Base-by-base conservation (phyloP, 2,797 vertebrate species). In the Phyllotis vaccarum region DNA sequence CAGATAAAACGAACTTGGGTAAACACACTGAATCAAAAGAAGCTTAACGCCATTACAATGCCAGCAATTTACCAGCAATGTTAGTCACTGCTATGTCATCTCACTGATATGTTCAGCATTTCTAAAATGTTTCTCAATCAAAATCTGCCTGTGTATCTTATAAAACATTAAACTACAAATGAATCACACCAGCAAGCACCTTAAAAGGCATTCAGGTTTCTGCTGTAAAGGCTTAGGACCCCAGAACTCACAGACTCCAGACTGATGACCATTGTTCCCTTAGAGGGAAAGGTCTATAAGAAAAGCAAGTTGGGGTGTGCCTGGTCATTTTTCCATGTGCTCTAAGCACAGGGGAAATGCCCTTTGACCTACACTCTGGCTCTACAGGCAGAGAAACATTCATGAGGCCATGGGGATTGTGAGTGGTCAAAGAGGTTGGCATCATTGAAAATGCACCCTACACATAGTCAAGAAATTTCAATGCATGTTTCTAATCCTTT, bases 61-160 rank as follows among this genome's bases (percentile, higher is more conserved):
- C 70, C 94, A 95, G 80, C 74, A 80, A 85, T 17, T 94, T 92
- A 95, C 88, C 66, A 94, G 90, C n/a, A 86, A 79, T 76, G 66
- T 92, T 95, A 97, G 94, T 97, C 96, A 97, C 24, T 90, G 56
- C 85, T 93, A 83, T 68, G 95, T 97, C 95, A 95, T 83, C 89
- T 95, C 78, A 83, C 75, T 87, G 86, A 64, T 86, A 96, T 90
- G 94, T 85, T 93, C 10, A 29, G 74, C 80, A 96, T 95, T 96
- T 96, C 86, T 93, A 75, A 97, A 94, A 93, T 93, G 89, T 96
- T 96, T 96, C 95, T 92, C 93, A 95, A 95, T 96, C 81, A 95
- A 95, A 97, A 94, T 92, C 86, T 86, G 78, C 81, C 58, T 40
- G 0, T 58, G 76, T 60, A 54, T 66, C 86, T 94, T 89, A 76